Evolutionary conservation across 2,797 vertebrate species (phyloP), one percentile per base, ranked within the genome.

Genomic region (Cirrhinus mrigala): DNA sequence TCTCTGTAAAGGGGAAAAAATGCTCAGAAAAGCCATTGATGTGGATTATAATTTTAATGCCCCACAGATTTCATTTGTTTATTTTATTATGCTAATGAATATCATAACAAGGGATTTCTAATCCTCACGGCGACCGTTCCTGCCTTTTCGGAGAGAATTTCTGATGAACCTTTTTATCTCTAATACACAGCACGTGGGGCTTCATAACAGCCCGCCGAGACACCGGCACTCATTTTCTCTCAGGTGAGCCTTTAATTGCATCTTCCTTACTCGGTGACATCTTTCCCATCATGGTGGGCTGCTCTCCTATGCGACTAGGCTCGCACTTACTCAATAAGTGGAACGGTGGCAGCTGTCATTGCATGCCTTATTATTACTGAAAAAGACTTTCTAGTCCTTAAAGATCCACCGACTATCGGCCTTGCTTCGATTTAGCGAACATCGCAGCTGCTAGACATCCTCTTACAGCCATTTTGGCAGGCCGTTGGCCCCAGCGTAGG

Each of bases 261-360:
- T 89, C 83, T 85, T 89, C 84, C 82, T 71, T 83, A 82, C 85
- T 88, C 27, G 1, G 73, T 86, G 88, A 89, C 85, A 82, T 81
- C 70, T 74, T 87, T 81, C 88, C 46, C 83, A 85, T 89, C 89
- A 88, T 69, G 89, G 75, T 77, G 76, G 79, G 62, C 75, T 76
- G 56, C 60, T 89, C 84, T 92, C 90, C 89, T 87, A 76, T 87
- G 91, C 91, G 91, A 92, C 92, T 87, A 91, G 90, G 89, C 89
- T 91, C 87, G 69, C 89, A 88, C 88, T 87, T 79, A 89, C 90
- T 94, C 91, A 91, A 89, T 91, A 90, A 92, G 85, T 91, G 92
- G 90, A 93, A 92, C 92, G 91, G 79, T 88, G 86, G 89, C 92
- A 93, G 92, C 92, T 93, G 92, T 91, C 90, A 85, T 86, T 80